A percentile compares a stretch with the other conserved stretches of the same genome.
Conservation (phyloP, 2,797 vertebrate species). For the Sternotherus odoratus region DNA sequence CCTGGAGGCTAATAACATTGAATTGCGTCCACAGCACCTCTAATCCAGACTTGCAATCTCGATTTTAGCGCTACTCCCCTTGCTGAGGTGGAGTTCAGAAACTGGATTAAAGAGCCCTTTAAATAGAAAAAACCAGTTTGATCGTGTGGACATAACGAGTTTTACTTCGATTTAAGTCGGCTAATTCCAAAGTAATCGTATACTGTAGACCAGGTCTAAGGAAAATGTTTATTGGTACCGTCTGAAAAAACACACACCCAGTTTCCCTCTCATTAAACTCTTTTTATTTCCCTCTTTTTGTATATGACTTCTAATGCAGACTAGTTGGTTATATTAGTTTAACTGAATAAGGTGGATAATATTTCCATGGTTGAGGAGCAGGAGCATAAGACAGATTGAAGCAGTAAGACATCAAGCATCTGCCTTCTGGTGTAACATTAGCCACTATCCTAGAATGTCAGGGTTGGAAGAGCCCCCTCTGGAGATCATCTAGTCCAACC, state of each 20-base stretch:
- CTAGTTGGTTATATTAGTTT: neutral
- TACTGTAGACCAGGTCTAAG: neutral
- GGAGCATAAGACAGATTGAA: constrained; percentile 1
- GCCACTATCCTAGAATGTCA: neutral
- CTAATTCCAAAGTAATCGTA: no score
- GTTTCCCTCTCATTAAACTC: neutral
- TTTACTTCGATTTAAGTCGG: no score
- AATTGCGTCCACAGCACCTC: no score
- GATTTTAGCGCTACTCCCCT: no score
- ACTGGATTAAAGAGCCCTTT: no score
- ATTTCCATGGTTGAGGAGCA: neutral
- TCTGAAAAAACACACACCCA: neutral
- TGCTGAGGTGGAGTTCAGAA: no score
- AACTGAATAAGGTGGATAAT: neutral
- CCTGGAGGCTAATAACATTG: no score
- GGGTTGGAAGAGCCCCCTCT: no score
- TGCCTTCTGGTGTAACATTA: neutral
- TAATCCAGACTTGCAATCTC: no score
- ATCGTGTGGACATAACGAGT: no score
- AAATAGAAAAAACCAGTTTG: no score
- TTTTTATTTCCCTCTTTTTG: neutral
- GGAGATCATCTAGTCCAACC: no score
- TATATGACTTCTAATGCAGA: neutral
- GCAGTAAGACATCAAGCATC: constrained; percentile 1
- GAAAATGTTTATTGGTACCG: neutral